phyloP scores from a whole-genome alignment of 2,797 vertebrate genomes.

The Epinephelus awoara region DNA sequence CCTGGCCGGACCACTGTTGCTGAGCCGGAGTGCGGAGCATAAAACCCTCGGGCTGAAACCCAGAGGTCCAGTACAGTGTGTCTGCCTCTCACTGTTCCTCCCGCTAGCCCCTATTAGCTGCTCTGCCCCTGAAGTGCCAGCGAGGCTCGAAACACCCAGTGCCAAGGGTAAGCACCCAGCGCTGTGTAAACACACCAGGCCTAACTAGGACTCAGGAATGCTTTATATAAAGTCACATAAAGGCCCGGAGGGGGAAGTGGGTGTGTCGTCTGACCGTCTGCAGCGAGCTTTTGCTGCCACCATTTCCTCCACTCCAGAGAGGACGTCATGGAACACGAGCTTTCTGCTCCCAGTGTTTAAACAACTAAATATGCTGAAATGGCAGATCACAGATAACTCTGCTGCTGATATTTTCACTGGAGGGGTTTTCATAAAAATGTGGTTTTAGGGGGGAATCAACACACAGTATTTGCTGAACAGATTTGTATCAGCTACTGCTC shows the following conservation, averaged over 20 bases:
- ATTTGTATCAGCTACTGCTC: constrained; percentile 39
- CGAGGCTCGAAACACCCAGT: constrained; percentile 65
- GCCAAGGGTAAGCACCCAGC: constrained; percentile 84
- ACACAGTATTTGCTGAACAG: constrained; percentile 39
- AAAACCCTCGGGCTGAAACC: constrained; percentile 81
- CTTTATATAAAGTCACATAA: constrained; percentile 88
- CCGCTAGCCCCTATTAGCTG: constrained; percentile 83
- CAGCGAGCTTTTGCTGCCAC: constrained; percentile 79
- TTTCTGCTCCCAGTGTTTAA: constrained; percentile 73
- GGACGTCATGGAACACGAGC: constrained; percentile 82
- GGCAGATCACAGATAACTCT: constrained; percentile 77
- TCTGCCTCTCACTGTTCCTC: constrained; percentile 68
- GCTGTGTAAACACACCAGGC: constrained; percentile 88
- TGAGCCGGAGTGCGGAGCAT: constrained; percentile 67
- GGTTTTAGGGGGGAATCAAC: constrained; percentile 45
- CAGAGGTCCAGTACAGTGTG: constrained; percentile 80
- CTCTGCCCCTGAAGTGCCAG: constrained; percentile 83
- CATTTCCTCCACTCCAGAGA: constrained; percentile 81
- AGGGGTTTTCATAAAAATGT: constrained; percentile 44
- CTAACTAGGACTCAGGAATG: constrained; percentile 88
- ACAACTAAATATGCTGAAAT: constrained; percentile 78
- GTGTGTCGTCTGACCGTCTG: constrained; percentile 82
- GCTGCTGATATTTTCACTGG: constrained; percentile 56
- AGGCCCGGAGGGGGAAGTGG: constrained; percentile 83
- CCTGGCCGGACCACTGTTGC: constrained; percentile 54